Conservation (phyloP, 2,113 vertebrate species). For the Chloropsis hardwickii region DNA sequence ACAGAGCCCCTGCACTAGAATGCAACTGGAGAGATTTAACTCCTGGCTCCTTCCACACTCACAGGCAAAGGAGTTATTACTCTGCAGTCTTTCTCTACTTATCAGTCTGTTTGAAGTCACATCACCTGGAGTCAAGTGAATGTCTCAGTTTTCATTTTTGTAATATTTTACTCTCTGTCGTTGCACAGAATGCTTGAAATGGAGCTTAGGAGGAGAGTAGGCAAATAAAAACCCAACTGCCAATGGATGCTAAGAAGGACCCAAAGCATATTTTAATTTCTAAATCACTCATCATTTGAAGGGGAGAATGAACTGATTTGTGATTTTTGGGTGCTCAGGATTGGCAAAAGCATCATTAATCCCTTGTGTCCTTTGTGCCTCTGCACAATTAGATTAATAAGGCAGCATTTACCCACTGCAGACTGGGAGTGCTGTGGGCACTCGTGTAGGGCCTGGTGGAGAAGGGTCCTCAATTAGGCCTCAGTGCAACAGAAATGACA, state of each 20-base stretch:
- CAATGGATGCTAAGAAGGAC: neutral
- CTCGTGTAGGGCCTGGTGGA: neutral
- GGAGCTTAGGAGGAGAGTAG: neutral
- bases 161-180: neutral
- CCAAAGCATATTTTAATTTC: neutral
- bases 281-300: neutral
- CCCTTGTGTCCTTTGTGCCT: neutral
- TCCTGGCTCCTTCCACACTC: neutral
- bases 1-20: neutral
- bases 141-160: neutral
- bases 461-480: neutral
- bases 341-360: neutral
- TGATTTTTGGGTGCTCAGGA: neutral
- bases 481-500: neutral
- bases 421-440: neutral
- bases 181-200: neutral
- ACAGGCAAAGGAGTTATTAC: neutral
- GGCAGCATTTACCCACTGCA: neutral
- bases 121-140: constrained; percentile 5
- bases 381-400: neutral
- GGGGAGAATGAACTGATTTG: neutral
- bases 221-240: neutral
- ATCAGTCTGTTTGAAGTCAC: neutral
- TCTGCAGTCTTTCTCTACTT: neutral
- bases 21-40: neutral